Percentiles rank a stretch among this genome's conserved stretches.
These are phyloP conservation scores for Geophilus truncorum DNA, from an alignment of 2,888 invertebrate genomes.

Conservation along the genomic window DNA sequence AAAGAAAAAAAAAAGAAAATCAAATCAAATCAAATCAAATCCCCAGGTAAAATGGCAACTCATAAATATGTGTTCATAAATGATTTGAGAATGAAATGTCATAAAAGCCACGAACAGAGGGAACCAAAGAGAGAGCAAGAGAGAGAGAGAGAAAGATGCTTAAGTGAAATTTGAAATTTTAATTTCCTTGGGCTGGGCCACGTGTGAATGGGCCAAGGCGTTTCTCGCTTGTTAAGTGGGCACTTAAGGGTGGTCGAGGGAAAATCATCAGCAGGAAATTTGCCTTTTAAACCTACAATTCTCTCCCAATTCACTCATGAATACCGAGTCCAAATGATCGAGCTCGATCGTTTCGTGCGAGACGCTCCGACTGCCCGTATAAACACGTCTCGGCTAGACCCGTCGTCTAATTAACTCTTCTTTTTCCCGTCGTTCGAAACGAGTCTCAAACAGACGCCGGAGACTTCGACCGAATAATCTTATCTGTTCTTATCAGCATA, in stretches of 20 bases:
- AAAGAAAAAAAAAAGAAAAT: background rate
- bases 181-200: background rate
- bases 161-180: slow-evolving; percentile 18
- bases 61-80: background rate
- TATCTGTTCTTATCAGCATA: too few species aligned
- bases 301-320: background rate
- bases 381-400: too few species aligned
- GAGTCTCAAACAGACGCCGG: background rate
- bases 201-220: background rate
- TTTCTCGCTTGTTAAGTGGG: slow-evolving; percentile 10
- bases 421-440: too few species aligned
- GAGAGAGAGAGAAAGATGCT: background rate
- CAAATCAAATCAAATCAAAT: background rate
- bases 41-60: background rate
- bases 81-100: background rate
- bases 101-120: too few species aligned
- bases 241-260: background rate
- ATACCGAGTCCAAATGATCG: background rate
- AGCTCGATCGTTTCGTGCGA: background rate
- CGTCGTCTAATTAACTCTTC: too few species aligned
- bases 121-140: too few species aligned
- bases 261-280: slow-evolving; percentile 11
- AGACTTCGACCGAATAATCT: background rate
- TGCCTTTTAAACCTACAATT: slow-evolving; percentile 2
- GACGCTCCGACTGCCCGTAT: too few species aligned